Evolutionary conservation across 2,888 invertebrate genomes (phyloP).

Genomic region (Melinaea marsaeus): DNA sequence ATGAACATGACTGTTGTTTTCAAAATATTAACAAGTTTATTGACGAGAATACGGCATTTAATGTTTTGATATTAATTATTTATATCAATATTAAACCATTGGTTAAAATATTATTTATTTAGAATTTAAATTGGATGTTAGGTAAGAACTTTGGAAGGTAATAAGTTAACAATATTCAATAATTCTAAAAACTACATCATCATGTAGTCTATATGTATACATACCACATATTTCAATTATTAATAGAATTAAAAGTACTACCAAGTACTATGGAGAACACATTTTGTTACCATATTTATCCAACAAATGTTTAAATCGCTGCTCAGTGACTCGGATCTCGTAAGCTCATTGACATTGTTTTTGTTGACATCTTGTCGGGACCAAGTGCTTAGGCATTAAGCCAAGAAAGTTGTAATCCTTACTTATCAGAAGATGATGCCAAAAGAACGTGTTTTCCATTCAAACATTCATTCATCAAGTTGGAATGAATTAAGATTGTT

Average conservation of each 20-base stretch:
- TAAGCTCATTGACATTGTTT: conserved; percentile 13
- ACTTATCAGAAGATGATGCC: conserved; percentile 5
- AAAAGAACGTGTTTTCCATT: conserved; percentile 4
- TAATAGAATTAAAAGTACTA: background rate
- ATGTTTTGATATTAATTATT: too few relatives aligned
- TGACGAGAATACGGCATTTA: too few relatives aligned
- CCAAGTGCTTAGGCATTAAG: conserved; percentile 22
- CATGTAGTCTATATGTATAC: too few relatives aligned
- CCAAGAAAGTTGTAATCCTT: conserved; percentile 22
- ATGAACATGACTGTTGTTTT: background rate
- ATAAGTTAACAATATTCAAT: too few relatives aligned
- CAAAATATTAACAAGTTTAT: too few relatives aligned
- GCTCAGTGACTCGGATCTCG: background rate
- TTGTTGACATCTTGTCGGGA: conserved; percentile 23
- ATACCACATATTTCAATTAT: too few relatives aligned
- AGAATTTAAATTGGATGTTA: too few relatives aligned
- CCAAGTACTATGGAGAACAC: background rate
- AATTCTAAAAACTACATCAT: too few relatives aligned
- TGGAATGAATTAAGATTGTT: background rate
- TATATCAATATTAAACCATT: too few relatives aligned
- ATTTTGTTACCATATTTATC: background rate
- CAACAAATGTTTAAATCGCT: background rate
- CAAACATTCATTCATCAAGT: background rate
- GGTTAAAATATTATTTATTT: too few relatives aligned
- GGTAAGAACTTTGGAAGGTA: too few relatives aligned